Percentiles rank a stretch among this genome's conserved stretches.
Conservation (phyloP, 2,888 invertebrate genomes). For the Holacanthella duospinosa region DNA sequence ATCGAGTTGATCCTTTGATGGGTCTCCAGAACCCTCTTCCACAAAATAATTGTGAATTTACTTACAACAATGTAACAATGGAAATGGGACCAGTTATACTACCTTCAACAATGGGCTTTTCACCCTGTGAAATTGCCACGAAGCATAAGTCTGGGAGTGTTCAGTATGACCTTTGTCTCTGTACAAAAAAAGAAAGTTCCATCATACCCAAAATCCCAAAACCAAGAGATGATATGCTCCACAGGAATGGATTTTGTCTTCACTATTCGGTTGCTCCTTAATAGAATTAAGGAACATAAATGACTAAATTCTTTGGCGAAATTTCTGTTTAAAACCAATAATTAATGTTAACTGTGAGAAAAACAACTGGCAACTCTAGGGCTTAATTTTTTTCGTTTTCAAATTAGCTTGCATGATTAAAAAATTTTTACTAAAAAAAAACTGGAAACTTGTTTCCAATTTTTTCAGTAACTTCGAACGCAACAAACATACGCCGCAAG, state of each 20-base stretch:
- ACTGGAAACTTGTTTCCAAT: too few species aligned
- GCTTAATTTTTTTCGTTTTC: too few species aligned
- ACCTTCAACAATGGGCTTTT: background rate
- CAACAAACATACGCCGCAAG: too few species aligned
- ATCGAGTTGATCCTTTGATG: background rate
- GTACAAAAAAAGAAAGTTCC: background rate
- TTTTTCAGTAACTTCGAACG: too few species aligned
- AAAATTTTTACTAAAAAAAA: too few species aligned
- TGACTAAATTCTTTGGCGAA: background rate
- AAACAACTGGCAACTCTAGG: too few species aligned
- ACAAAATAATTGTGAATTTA: background rate
- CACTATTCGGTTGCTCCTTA: background rate
- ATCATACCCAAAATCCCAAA: background rate
- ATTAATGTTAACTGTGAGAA: too few species aligned
- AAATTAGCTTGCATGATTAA: too few species aligned
- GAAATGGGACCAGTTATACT: background rate
- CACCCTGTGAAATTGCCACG: background rate
- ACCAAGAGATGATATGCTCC: background rate
- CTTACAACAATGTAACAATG: background rate
- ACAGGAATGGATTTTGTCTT: background rate
- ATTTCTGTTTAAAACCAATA: too few species aligned
- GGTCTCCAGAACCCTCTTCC: background rate
- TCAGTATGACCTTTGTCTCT: background rate
- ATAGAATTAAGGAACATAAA: background rate
- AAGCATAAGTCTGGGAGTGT: background rate